phyloP scores from a whole-genome alignment of 92 coral and sea anemone genomes.

The Parazoanthus darwini region DNA sequence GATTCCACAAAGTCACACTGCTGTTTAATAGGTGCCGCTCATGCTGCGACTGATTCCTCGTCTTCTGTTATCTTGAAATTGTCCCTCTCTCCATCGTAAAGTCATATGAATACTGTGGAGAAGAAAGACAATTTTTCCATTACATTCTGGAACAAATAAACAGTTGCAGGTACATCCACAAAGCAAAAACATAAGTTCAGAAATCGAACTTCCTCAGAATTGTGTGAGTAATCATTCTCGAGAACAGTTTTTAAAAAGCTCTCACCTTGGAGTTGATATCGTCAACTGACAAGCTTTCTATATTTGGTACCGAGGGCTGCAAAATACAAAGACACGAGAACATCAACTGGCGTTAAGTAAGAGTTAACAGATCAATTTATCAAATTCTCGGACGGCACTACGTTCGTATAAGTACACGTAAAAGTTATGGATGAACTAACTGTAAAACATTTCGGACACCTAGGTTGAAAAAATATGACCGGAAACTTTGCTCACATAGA shows the following conservation, averaged over 20 bases:
- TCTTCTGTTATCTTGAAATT: conserved; percentile 25
- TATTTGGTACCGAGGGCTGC: conserved; percentile 60
- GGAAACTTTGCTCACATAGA: no score
- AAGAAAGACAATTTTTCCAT: neutral
- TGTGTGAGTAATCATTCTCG: no score
- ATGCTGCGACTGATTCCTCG: neutral
- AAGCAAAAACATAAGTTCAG: no score
- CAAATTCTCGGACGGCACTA: neutral
- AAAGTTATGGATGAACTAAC: neutral
- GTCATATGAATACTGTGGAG: conserved; percentile 36
- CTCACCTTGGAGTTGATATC: conserved; percentile 74
- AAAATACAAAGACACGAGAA: conserved; percentile 22
- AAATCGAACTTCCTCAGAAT: no score
- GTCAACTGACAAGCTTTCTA: conserved; percentile 61
- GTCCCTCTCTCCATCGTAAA: conserved; percentile 39
- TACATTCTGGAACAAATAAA: neutral
- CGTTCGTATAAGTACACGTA: neutral
- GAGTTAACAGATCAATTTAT: neutral
- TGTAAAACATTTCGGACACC: no score
- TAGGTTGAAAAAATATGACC: no score
- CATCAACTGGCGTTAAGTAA: neutral
- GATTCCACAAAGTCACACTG: no score
- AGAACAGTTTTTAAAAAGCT: neutral
- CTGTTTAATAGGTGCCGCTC: no score
- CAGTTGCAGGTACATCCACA: no score